phyloP scores from a whole-genome alignment of 2,888 invertebrate species.

The Endomychus coccineus region DNA sequence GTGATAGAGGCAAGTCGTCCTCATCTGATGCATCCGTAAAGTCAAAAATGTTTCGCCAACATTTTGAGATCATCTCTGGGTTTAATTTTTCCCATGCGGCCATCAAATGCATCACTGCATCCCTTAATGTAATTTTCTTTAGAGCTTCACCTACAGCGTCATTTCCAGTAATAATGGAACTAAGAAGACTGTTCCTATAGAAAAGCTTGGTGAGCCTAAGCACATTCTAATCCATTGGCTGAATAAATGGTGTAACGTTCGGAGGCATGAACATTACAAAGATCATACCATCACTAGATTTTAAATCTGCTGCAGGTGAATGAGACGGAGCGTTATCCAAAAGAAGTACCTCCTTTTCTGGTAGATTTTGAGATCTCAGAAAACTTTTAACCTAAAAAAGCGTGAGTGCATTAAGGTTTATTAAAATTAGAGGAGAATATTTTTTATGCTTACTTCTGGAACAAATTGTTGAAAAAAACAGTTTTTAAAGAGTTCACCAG shows the following conservation, averaged over 20 bases:
- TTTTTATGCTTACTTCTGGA: no score
- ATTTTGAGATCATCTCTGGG: no score
- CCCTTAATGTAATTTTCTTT: constrained; percentile 1
- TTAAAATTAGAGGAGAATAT: no score
- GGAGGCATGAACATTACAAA: constrained; percentile 15
- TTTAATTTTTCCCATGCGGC: no score
- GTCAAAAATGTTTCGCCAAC: no score
- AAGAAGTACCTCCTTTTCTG: constrained; percentile 9
- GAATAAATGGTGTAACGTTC: constrained; percentile 15
- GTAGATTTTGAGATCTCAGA: constrained; percentile 7
- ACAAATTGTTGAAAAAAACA: no score
- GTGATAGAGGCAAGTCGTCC: no score
- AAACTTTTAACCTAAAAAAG: neutral
- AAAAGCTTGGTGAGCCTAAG: constrained; percentile 10
- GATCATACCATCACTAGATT: constrained; percentile 12
- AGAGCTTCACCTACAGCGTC: constrained; percentile 6
- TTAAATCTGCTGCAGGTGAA: constrained; percentile 10
- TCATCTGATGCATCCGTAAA: no score
- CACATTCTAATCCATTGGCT: constrained; percentile 17
- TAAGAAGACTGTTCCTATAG: constrained; percentile 11
- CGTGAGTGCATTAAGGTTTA: no score
- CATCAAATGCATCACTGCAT: constrained; percentile 5
- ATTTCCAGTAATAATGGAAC: constrained; percentile 3
- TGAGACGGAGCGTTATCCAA: constrained; percentile 10
- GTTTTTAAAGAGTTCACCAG: no score